Conservation (phyloP, 2,888 invertebrate species). For the Adineta ricciae region DNA sequence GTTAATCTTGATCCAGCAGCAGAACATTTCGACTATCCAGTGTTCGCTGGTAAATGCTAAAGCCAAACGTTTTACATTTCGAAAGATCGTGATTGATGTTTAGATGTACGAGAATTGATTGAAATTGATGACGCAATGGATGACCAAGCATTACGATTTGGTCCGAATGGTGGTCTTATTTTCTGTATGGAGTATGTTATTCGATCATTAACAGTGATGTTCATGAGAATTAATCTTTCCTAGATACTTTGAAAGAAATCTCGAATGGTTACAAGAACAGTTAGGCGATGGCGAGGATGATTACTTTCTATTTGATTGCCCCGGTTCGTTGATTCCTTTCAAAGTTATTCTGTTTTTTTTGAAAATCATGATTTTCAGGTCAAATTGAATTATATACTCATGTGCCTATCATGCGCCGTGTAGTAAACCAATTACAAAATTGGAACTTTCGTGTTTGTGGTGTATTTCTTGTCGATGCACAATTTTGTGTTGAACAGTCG, state of each 20-base stretch:
- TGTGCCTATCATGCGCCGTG: slow-evolving; percentile 69
- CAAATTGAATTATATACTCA: slow-evolving; percentile 97
- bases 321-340: slow-evolving; percentile 53
- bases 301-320: slow-evolving; percentile 92
- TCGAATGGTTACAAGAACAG: slow-evolving; percentile 77
- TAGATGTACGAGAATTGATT: slow-evolving; percentile 60
- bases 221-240: too few relatives aligned
- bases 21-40: slow-evolving; percentile 82
- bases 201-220: too few relatives aligned
- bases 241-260: slow-evolving; percentile 76
- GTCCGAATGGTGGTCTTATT: slow-evolving; percentile 89
- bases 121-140: slow-evolving; percentile 87
- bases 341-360: background rate
- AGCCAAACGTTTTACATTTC: too few relatives aligned
- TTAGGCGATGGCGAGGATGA: slow-evolving; percentile 77
- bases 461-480: slow-evolving; percentile 84
- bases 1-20: slow-evolving; percentile 96
- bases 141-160: slow-evolving; percentile 79
- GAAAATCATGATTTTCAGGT: background rate
- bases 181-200: slow-evolving; percentile 76
- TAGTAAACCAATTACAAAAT: slow-evolving; percentile 67
- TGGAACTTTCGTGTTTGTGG: slow-evolving; percentile 84
- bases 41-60: slow-evolving; percentile 56
- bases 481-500: slow-evolving; percentile 86
- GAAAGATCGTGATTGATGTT: slow-evolving; percentile 54